Evolutionary conservation across 2,113 vertebrate species (phyloP), one percentile per base, ranked within the genome.

Genomic region (Calidris pygmaea): DNA sequence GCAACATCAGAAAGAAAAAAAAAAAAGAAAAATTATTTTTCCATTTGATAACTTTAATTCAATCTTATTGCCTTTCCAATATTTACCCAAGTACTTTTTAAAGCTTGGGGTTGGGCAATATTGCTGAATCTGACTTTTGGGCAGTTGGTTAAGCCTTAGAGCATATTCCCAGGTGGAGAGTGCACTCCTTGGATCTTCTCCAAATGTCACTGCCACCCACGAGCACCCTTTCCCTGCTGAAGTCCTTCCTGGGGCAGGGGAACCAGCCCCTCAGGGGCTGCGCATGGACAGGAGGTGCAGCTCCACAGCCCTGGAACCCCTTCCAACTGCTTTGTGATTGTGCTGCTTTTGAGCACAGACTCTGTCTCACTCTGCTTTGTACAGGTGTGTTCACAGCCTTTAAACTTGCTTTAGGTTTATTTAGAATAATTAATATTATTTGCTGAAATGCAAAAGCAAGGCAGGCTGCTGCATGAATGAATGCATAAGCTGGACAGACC

Each of bases 191-290:
- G 45, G 35, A 60, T 43, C 7, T 7, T 27, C n/a, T 63, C 20
- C 1, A 7, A 75, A 60, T 16, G 18, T 5, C n/a, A 8, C 11
- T 27, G 7, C 14, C 1, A 32, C 30, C 29, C 7, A 11, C 0
- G 3, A 34, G 6, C 6, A 1, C 1, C 2, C 32, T 83, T 23
- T 24, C 48, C 20, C 17, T 1, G 0, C 26, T 1, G 1, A 50
- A 75, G 56, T 58, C 39, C 23, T 55, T 52, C 10, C 23, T 1
- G n/a, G 45, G 29, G 8, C 7, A 18, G 27, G 21, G 45, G 4
- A 56, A 45, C 21, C 29, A 22, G 15, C 32, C 24, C 10, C 37
- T 39, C 37, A 39, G 37, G 12, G 24, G 71, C 29, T 18, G 32
- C 4, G 35, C 13, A 1, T 18, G 35, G 63, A 29, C 34, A 60